Evolutionary conservation across 2,888 invertebrate species (phyloP), one percentile per base, ranked within the genome.

Genomic region (Lithophane ornitopus): DNA sequence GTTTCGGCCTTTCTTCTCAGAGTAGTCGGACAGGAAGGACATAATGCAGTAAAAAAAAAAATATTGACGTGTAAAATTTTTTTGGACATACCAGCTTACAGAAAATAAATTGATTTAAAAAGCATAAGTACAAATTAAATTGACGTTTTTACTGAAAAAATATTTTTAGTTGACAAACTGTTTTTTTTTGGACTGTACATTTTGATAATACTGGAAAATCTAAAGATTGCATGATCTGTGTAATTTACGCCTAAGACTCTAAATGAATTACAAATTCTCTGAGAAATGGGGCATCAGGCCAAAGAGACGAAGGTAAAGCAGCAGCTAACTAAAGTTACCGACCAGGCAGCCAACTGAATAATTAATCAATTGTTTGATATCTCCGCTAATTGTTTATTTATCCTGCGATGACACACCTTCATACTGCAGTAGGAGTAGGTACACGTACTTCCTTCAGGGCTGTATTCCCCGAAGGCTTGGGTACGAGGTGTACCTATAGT

Each of bases 361-460:
- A 65, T 41, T 74, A 69, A 74, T 46, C 19, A 66, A 54, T 28
- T 11, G 54, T 49, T 68, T 68, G n/a, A 71, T 41, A 46, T 63
- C 16, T 26, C n/a, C n/a, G 3, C 41, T 74, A 19, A 68, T 59
- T 46, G 54, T 54, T 74, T 80, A 79, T 68, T 67, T 76, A 76
- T 34, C 22, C 19, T 52, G 4, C 22, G n/a, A 61, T 28, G 34
- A 54, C 44, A 67, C n/a, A 46, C n/a, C 41, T 28, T 14, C 26
- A 39, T n/a, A n/a, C 12, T 54, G 52, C 28, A 67, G 28, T 16
- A n/a, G 28, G 34, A 34, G 19, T 34, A 4, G n/a, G n/a, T 34
- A 52, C 11, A 49, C 16, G 34, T 34, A 66, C 3, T 34, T 34
- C 34, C 12, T 12, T 22, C 6, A 11, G 22, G 22, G 14, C 28